A percentile compares a stretch with the other conserved stretches of the same genome.
phyloP scores from a whole-genome alignment of 2,888 invertebrate genomes.

The Rotaria magnacalcarata region DNA sequence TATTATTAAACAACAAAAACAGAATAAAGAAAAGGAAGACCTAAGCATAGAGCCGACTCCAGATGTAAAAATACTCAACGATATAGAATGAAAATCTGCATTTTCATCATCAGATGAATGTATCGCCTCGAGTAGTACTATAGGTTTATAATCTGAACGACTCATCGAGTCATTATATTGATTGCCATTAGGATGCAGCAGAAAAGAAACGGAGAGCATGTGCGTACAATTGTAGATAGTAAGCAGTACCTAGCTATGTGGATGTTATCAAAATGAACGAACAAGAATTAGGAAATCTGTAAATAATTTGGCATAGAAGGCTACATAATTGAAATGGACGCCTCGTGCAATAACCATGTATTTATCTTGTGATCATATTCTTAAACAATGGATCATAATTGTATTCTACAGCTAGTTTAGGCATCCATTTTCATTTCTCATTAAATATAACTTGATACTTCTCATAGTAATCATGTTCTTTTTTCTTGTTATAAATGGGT shows the following conservation, averaged over 20 bases:
- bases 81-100: background rate
- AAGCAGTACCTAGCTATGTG: background rate
- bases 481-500: no score
- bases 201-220: background rate
- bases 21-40: no score
- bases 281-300: background rate
- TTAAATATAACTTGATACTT: background rate
- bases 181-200: background rate
- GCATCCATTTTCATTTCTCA: background rate
- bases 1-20: background rate
- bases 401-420: background rate
- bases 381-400: background rate
- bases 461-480: background rate
- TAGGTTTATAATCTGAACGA: background rate
- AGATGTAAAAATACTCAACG: no score
- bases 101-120: background rate
- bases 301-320: background rate
- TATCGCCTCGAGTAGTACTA: background rate
- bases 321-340: background rate
- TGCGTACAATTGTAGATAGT: background rate
- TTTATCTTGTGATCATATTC: background rate
- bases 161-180: background rate
- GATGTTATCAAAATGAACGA: constrained; percentile 12
- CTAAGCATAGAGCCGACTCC: background rate
- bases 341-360: background rate